Conservation (phyloP, 1,140 invertebrate genomes). For the Brachystomella parvula region DNA sequence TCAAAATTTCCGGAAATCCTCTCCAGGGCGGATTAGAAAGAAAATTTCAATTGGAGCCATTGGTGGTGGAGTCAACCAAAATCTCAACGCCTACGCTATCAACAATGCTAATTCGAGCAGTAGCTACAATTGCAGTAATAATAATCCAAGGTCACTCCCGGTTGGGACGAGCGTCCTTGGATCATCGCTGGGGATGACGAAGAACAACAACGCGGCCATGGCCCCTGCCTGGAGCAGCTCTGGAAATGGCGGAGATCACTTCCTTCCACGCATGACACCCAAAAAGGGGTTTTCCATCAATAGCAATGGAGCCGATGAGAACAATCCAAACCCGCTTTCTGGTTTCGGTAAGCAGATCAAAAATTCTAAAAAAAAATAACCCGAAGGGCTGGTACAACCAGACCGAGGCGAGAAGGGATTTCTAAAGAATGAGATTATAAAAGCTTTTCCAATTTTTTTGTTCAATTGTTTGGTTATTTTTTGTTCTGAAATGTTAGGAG, state of each 20-base stretch:
- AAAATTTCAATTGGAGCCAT: slow-evolving; percentile 3
- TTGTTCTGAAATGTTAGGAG: too few species aligned
- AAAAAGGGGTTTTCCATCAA: slow-evolving; percentile 19
- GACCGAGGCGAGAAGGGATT: too few species aligned
- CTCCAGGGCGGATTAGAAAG: slow-evolving; percentile 19
- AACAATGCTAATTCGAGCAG: background rate
- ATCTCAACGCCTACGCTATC: background rate
- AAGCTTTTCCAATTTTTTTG: too few species aligned
- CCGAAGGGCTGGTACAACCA: background rate
- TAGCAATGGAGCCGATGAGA: slow-evolving; percentile 23
- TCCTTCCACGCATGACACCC: slow-evolving; percentile 31
- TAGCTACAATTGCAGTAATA: background rate
- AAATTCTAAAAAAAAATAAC: background rate
- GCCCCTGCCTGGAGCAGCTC: slow-evolving; percentile 7
- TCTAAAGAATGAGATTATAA: too few species aligned
- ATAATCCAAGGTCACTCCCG: slow-evolving; percentile 13
- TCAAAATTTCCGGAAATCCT: slow-evolving; percentile 16
- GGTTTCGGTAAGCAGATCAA: background rate
- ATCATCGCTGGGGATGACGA: slow-evolving; percentile 23
- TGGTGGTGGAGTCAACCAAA: background rate
- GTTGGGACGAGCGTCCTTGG: slow-evolving; percentile 23
- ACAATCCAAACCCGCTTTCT: background rate
- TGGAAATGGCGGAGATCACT: slow-evolving; percentile 20
- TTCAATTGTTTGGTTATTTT: too few species aligned
- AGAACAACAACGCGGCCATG: background rate